Conservation (phyloP, 2,113 vertebrate genomes). For the Arizona elegans region DNA sequence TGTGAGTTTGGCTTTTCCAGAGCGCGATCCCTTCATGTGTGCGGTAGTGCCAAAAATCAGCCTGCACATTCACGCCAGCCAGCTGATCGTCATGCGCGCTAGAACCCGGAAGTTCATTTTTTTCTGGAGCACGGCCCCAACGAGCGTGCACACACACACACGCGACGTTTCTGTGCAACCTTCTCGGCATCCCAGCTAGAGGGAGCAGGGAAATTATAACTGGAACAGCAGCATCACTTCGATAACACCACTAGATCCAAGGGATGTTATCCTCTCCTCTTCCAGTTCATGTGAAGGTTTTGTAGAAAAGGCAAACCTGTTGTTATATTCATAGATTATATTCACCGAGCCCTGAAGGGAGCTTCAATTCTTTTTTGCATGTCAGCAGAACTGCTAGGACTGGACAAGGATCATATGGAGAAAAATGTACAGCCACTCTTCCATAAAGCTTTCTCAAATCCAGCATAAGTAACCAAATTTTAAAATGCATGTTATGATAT, state of each 20-base stretch:
- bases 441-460: constrained; percentile 46
- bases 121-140: too few species aligned
- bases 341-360: constrained; percentile 47
- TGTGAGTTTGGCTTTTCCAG: too few species aligned
- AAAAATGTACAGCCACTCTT: constrained; percentile 41
- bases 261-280: constrained; percentile 18
- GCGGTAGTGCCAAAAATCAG: too few species aligned
- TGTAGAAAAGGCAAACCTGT: constrained; percentile 43
- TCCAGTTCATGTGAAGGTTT: constrained; percentile 37
- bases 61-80: too few species aligned
- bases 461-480: constrained; percentile 39
- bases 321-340: constrained; percentile 41
- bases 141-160: too few species aligned
- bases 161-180: too few species aligned
- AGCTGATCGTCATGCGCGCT: too few species aligned
- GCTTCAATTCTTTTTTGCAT: constrained; percentile 31
- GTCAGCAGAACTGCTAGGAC: constrained; percentile 41
- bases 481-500: constrained; percentile 43
- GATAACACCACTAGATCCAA: constrained; percentile 66
- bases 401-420: constrained; percentile 51
- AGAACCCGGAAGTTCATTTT: too few species aligned
- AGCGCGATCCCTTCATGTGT: too few species aligned
- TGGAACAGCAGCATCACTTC: constrained; percentile 22
- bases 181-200: too few species aligned
- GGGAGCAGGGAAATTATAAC: background rate